Evolutionary conservation across 2,888 invertebrate species (phyloP).

Genomic region (Sceliomorpha sp.): DNA sequence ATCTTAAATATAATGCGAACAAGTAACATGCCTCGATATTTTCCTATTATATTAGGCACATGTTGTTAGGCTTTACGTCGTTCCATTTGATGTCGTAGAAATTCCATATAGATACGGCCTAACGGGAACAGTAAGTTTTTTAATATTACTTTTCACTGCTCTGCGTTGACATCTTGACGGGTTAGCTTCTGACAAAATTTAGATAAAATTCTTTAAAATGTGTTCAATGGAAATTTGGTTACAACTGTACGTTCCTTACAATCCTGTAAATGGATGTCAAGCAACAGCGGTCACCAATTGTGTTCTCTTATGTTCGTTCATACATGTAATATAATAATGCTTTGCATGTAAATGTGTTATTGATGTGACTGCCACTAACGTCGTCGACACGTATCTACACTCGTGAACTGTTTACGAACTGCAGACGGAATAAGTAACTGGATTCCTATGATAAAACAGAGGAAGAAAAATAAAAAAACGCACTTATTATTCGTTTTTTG

Average conservation of each 20-base stretch:
- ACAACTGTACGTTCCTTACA: too few relatives aligned
- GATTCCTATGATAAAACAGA: slow-evolving; percentile 26
- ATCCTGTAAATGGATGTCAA: slow-evolving; percentile 28
- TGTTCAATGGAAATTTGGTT: too few relatives aligned
- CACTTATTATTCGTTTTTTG: slow-evolving; percentile 32
- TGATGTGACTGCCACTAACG: slow-evolving; percentile 59
- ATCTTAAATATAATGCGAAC: too few relatives aligned
- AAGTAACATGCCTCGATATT: too few relatives aligned
- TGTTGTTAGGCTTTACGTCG: slow-evolving; percentile 39
- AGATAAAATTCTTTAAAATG: too few relatives aligned
- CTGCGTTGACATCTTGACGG: too few relatives aligned
- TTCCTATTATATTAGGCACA: too few relatives aligned
- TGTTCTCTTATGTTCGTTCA: slow-evolving; percentile 45
- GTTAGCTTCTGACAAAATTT: too few relatives aligned
- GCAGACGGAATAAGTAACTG: slow-evolving; percentile 38
- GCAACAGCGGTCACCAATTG: slow-evolving; percentile 35
- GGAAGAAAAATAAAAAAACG: slow-evolving; percentile 20
- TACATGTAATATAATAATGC: slow-evolving; percentile 50
- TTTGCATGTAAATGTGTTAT: slow-evolving; percentile 62
- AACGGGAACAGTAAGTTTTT: slow-evolving; percentile 24
- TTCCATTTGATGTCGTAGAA: slow-evolving; percentile 52
- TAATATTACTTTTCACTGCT: slow-evolving; percentile 5
- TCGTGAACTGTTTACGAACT: slow-evolving; percentile 53
- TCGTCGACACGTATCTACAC: slow-evolving; percentile 62
- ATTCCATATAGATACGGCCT: slow-evolving; percentile 34